Percentiles rank a stretch among this genome's conserved stretches.
Conservation (phyloP, 1,140 invertebrate species). For the Notospermus geniculatus region DNA sequence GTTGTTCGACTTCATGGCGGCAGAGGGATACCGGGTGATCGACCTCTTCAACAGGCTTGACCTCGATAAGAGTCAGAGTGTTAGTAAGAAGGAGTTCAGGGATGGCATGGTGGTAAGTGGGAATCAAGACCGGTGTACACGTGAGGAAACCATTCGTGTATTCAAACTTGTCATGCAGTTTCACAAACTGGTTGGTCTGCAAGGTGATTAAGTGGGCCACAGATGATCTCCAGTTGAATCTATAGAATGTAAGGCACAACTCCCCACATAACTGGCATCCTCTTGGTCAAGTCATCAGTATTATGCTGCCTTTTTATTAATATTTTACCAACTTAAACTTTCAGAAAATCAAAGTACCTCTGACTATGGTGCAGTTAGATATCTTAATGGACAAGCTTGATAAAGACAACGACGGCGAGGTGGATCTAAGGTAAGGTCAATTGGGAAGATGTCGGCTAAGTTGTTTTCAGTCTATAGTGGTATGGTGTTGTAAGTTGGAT, state of each 20-base stretch:
- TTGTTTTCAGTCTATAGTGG: too few species aligned
- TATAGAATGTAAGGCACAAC: not conserved
- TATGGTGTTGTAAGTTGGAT: too few species aligned
- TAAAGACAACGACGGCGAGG: conserved; percentile 32
- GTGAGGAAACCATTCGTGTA: not conserved
- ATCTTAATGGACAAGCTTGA: conserved; percentile 35
- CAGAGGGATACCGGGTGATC: conserved; percentile 29
- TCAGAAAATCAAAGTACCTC: conserved; percentile 35
- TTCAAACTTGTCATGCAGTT: not conserved
- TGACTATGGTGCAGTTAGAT: conserved; percentile 33
- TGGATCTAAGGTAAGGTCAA: conserved; percentile 32
- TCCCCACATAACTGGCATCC: too few species aligned
- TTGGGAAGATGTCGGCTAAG: too few species aligned
- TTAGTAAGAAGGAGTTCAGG: conserved; percentile 36
- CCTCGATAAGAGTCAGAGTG: conserved; percentile 35
- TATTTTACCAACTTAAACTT: conserved; percentile 3
- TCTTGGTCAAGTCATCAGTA: not conserved
- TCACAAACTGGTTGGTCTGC: not conserved
- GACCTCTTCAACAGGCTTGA: conserved; percentile 40
- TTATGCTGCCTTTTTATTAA: not conserved
- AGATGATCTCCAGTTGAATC: too few species aligned
- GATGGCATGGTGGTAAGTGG: conserved; percentile 32
- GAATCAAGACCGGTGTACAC: not conserved
- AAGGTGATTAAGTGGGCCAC: too few species aligned
- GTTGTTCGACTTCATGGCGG: conserved; percentile 12